Evolutionary conservation across 2,888 invertebrate genomes (phyloP), one percentile per base, ranked within the genome.

Genomic region (Atrina japonica): DNA sequence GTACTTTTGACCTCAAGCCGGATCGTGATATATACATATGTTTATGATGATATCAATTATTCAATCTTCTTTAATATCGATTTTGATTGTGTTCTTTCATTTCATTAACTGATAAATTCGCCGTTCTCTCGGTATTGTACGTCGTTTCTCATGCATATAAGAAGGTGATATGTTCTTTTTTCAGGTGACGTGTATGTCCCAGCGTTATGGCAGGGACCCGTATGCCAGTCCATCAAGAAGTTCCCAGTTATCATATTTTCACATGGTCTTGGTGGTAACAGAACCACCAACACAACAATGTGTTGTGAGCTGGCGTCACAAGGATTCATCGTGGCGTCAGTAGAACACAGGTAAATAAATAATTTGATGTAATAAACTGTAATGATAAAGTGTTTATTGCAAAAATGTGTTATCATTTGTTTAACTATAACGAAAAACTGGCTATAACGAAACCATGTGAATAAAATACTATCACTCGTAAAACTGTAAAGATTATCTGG

Each of bases 271-370:
- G 93, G 93, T 1, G 93, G 93, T 0, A 92, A 92, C 80, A 88
- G 94, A 74, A 93, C 93, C 65, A 91, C 93, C n/a, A 93, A 94
- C 84, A 93, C 93, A 29, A 91, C 92, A 3, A 91, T 93, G 52
- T 93, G 93, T 83, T 89, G 91, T 52, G 94, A 94, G 79, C 85
- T 94, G 65, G 94, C 94, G 1, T 94, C 94, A 1, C 92, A 93
- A 80, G 94, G 94, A 1, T 94, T 92, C 86, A 88, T 94, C 11
- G 93, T 94, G 0, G 93, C 93, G 2, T 93, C 93, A n/a, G 83
- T 94, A 21, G 94, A 94, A 87, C 94, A 94, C 89, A 93, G 93
- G 93, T 93, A 70, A 63, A 68, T 45, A 52, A 11, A 52, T 21
- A 23, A 16, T 5, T 49, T n/a, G n/a, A n/a, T n/a, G n/a, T n/a